Conservation (phyloP, 2,888 invertebrate genomes). For the Meloe dianella region DNA sequence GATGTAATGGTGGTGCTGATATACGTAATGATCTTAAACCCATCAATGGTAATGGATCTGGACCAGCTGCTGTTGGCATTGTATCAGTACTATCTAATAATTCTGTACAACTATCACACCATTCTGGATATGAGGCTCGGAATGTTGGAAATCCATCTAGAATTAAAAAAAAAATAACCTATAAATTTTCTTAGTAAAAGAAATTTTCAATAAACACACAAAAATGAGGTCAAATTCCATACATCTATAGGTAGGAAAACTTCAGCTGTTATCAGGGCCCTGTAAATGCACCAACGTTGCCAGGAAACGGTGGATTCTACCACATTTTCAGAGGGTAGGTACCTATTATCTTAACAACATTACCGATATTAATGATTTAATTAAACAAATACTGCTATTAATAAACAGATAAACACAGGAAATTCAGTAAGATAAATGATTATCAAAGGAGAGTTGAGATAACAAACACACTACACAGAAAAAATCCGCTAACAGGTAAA, state of each 20-base stretch:
- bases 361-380: background rate
- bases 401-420: background rate
- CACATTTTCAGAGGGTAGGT: background rate
- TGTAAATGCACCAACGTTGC: background rate
- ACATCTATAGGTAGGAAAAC: background rate
- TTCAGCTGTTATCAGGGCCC: slow-evolving; percentile 3
- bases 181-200: background rate
- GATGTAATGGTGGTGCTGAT: slow-evolving; percentile 50
- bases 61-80: slow-evolving; percentile 46
- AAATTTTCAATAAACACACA: background rate
- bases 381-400: background rate
- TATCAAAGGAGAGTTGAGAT: background rate
- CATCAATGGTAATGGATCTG: slow-evolving; percentile 55
- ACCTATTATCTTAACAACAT: background rate
- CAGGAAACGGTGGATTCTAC: background rate
- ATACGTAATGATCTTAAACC: slow-evolving; percentile 55
- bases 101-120: slow-evolving; percentile 83
- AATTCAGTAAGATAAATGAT: background rate
- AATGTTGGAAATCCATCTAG: slow-evolving; percentile 88
- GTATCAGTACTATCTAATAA: slow-evolving; percentile 48
- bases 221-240: background rate
- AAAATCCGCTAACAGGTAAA: slow-evolving; percentile 20
- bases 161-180: slow-evolving; percentile 52
- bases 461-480: background rate
- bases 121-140: slow-evolving; percentile 85